Base-by-base conservation (phyloP, 2,888 invertebrate species). In the Morpho achilles region DNA sequence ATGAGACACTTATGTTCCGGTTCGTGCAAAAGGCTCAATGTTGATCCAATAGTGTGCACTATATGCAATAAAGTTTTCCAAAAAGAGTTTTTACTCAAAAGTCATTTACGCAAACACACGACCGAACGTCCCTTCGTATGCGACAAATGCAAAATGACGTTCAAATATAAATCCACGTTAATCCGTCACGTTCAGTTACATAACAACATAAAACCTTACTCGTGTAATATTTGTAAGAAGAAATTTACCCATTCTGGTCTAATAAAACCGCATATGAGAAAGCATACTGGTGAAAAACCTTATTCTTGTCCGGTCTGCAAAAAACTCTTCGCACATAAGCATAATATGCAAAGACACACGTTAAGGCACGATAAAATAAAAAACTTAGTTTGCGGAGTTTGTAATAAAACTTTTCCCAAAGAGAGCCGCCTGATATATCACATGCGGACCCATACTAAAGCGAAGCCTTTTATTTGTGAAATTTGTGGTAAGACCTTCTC, bases 391-490 rank as follows among this genome's bases (percentile, higher is more conserved):
- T 87, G 86, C 32, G 74, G 74, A n/a, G 69, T 87, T 0, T 87
- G 86, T 8, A 70, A 78, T 2, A 85, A 82, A 9, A 69, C 69
- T 8, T 87, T 87, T 8, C 86, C 86, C 0, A 72, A 77, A 16
- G 84, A 84, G 41, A 84, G 83, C 16, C 58, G 86, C 1, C 47
- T 87, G 1, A 77, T 73, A 7, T 87, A 87, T 10, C 87, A 87
- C 39, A 82, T 87, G 82, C 64, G 75, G 0, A 79, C 73, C 0
- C 87, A 87, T 45, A 73, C 74, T 0, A 77, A 80, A 23, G 80
- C 78, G 8, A 84, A 82, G 7, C 76, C 78, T 50, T 86, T 86
- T 9, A 44, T 70, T 0, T 87, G 87, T 56, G 67, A 71, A 0
- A 60, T 78, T 0, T 87, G 87, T 50, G 71, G 73, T 0, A 84